phyloP scores from a whole-genome alignment of 2,888 invertebrate genomes.

The Caenorhabditis sp. region DNA sequence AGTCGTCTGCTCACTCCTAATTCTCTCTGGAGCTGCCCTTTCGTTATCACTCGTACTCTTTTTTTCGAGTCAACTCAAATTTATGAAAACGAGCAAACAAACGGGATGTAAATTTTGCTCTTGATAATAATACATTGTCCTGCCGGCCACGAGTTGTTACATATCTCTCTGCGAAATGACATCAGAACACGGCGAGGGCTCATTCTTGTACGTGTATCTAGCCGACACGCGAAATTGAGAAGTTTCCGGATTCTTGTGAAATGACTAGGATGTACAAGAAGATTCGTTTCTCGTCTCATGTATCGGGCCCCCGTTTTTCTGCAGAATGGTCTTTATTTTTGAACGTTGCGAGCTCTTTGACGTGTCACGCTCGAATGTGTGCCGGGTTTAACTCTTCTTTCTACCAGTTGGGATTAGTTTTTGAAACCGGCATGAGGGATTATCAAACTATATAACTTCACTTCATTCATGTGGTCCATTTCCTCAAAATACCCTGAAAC shows the following conservation, averaged over 20 bases:
- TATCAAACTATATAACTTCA: conserved; percentile 27
- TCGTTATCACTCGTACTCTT: not conserved
- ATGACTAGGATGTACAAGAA: conserved; percentile 59
- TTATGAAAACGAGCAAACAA: not conserved
- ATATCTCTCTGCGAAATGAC: conserved; percentile 52
- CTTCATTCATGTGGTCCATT: conserved; percentile 1
- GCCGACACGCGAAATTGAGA: conserved; percentile 60
- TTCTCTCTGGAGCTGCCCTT: not conserved
- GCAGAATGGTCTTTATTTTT: conserved; percentile 51
- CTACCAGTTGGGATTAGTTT: conserved; percentile 30
- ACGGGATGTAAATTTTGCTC: conserved; percentile 30
- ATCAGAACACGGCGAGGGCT: conserved; percentile 57
- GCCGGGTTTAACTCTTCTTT: conserved; percentile 27
- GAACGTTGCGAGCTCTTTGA: conserved; percentile 27
- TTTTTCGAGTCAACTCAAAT: conserved; percentile 3
- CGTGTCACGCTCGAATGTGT: conserved; percentile 24
- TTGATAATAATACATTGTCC: conserved; percentile 29
- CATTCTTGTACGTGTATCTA: conserved; percentile 58
- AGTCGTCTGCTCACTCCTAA: not conserved
- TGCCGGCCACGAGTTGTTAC: conserved; percentile 33
- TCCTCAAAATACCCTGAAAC: not conserved
- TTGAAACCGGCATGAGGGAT: conserved; percentile 17
- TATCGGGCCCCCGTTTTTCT: conserved; percentile 48
- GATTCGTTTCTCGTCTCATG: conserved; percentile 36
- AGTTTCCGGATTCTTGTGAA: conserved; percentile 64